Percentiles rank a stretch among this genome's conserved stretches.
Conservation (phyloP, 2,888 invertebrate genomes). For the Mythimna albipuncta region DNA sequence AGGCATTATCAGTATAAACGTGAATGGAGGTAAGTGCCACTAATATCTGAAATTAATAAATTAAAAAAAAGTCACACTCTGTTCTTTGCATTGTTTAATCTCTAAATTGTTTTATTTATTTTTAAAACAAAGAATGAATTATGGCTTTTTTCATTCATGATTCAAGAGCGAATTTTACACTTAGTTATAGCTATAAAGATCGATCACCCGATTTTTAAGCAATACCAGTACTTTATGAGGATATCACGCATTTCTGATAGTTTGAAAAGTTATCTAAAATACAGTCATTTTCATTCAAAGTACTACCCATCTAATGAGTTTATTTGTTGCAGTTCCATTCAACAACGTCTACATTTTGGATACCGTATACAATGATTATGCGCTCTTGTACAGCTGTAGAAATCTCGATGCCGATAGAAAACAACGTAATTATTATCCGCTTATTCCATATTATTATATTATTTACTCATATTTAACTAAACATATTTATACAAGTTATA, state of each 20-base stretch:
- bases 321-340: constrained; percentile 71
- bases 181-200: neutral
- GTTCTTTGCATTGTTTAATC: neutral
- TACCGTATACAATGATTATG: constrained; percentile 91
- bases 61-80: neutral
- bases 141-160: neutral
- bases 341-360: constrained; percentile 91
- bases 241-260: too few species aligned
- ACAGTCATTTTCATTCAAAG: neutral
- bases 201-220: neutral
- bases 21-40: constrained; percentile 67
- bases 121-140: too few species aligned
- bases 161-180: neutral
- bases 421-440: constrained; percentile 75
- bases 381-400: constrained; percentile 92
- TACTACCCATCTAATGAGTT: neutral
- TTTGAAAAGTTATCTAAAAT: too few species aligned
- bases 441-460: neutral
- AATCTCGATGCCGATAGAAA: constrained; percentile 69
- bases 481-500: too few species aligned
- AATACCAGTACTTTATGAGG: neutral
- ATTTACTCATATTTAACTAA: too few species aligned
- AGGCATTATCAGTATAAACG: constrained; percentile 72
- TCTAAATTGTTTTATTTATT: too few species aligned
- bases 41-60: neutral